Evolutionary conservation across 2,888 invertebrate genomes (phyloP).

Genomic region (Perdita meconis): DNA sequence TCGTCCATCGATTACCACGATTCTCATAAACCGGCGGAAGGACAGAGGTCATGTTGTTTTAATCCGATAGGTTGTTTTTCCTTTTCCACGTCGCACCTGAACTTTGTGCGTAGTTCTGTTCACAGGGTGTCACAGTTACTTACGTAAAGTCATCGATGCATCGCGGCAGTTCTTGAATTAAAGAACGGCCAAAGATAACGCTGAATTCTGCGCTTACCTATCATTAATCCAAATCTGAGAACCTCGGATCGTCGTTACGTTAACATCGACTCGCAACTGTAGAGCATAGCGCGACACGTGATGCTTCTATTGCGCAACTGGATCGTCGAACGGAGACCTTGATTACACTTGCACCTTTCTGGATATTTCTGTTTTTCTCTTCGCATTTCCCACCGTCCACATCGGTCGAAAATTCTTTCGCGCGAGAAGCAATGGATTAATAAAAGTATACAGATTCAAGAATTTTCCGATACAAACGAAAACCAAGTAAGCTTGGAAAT

Average conservation of each 20-base stretch:
- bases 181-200: constrained; percentile 24
- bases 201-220: constrained; percentile 27
- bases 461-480: not conserved
- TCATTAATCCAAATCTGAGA: constrained; percentile 35
- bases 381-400: not conserved
- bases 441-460: not conserved
- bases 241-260: constrained; percentile 31
- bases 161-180: constrained; percentile 25
- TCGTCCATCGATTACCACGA: not conserved
- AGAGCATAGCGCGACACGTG: constrained; percentile 35
- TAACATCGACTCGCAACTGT: constrained; percentile 10
- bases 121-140: constrained; percentile 24
- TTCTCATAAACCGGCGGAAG: not conserved
- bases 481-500: constrained; percentile 27
- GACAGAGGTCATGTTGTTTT: not conserved
- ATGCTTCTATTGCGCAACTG: constrained; percentile 50
- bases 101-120: constrained; percentile 25
- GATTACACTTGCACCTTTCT: constrained; percentile 52
- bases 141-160: constrained; percentile 44
- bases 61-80: not conserved
- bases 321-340: constrained; percentile 54
- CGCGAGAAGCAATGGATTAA: not conserved
- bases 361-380: constrained; percentile 14
- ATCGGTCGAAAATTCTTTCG: not conserved
- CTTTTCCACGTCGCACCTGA: constrained; percentile 12